Evolutionary conservation across 2,888 invertebrate genomes (phyloP).

Genomic region (Ophion obscuratus): DNA sequence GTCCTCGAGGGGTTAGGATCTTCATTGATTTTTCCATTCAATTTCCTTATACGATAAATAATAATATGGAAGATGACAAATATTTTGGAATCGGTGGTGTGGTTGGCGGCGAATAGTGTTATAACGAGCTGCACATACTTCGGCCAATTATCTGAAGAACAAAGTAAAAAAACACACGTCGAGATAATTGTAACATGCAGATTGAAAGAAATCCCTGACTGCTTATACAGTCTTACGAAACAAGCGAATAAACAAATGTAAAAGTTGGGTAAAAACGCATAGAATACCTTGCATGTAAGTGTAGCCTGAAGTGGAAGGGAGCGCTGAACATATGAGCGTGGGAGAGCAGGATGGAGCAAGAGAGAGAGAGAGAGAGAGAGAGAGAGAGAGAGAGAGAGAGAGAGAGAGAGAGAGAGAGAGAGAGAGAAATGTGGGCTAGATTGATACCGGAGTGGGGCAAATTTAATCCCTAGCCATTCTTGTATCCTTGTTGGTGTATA

Average conservation of each 20-base stretch:
- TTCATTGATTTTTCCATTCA: no score
- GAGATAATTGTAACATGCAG: neutral
- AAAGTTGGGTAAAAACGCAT: conserved; percentile 7
- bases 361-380: neutral
- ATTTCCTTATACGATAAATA: no score
- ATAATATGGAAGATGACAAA: no score
- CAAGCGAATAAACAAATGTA: conserved; percentile 7
- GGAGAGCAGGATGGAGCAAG: conserved; percentile 29
- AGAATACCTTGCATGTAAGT: neutral
- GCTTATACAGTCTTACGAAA: neutral
- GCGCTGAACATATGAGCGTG: conserved; percentile 48
- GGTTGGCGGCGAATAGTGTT: no score
- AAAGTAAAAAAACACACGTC: neutral
- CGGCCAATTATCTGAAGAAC: neutral
- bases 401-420: neutral
- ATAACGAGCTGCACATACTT: no score
- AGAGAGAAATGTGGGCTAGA: conserved; percentile 32
- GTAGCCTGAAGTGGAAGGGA: conserved; percentile 8
- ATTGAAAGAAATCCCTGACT: neutral
- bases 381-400: neutral
- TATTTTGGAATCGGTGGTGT: no score
- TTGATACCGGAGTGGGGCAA: conserved; percentile 46
- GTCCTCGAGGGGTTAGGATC: no score
- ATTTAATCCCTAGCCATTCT: conserved; percentile 42
- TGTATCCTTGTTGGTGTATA: neutral